phyloP scores from a whole-genome alignment of 2,113 vertebrate species.

The Gasterosteus aculeatus region DNA sequence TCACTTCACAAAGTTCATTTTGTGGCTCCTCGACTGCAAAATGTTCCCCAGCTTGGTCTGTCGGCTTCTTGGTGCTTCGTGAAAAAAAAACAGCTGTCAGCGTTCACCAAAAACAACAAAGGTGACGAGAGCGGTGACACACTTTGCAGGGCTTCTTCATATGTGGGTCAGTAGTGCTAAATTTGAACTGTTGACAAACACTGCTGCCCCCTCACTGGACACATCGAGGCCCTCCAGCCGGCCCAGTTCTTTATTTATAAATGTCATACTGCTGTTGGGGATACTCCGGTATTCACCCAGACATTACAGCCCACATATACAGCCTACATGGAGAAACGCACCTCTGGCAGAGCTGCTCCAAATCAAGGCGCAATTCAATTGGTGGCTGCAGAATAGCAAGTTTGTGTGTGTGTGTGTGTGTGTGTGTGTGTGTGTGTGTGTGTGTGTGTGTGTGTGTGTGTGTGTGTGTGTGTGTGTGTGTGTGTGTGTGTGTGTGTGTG shows the following conservation, averaged over 20 bases:
- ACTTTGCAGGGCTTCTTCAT: not conserved
- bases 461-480: slow-evolving; percentile 9
- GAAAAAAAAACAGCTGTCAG: not conserved
- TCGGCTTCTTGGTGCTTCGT: not conserved
- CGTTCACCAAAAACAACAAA: not conserved
- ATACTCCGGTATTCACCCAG: not conserved
- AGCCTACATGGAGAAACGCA: not conserved
- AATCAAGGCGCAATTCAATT: not conserved
- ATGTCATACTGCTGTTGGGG: not conserved
- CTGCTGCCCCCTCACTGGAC: not conserved
- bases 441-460: not conserved
- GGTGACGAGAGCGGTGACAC: not conserved
- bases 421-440: not conserved
- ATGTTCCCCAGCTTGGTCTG: not conserved
- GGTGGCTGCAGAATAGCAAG: slow-evolving; percentile 12
- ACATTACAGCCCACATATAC: slow-evolving; percentile 1
- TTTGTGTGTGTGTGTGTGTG: slow-evolving; percentile 6
- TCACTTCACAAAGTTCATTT: not conserved
- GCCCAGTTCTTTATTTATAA: not conserved
- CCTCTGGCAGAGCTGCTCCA: not conserved
- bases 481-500: not conserved
- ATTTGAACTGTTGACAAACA: slow-evolving; percentile 50
- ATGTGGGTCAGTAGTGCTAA: slow-evolving; percentile 28
- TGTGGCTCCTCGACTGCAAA: not conserved
- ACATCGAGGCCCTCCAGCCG: not conserved